phyloP scores from a whole-genome alignment of 2,888 invertebrate species.

The Herminia tarsipennalis region DNA sequence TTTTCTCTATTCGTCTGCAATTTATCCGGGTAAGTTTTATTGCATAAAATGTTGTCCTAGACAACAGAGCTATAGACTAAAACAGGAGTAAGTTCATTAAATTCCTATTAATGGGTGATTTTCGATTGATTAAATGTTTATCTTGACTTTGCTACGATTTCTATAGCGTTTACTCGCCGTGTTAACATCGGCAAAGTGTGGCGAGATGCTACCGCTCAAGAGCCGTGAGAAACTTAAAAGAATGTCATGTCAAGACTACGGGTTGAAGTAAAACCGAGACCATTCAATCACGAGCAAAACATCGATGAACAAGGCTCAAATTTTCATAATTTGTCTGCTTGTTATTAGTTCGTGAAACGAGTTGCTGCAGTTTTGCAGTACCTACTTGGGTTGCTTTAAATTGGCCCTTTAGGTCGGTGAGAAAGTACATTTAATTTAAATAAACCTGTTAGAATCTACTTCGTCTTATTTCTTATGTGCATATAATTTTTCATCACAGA shows the following conservation, averaged over 20 bases:
- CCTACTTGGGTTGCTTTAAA: conserved; percentile 23
- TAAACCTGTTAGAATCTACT: conserved; percentile 30
- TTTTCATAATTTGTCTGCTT: conserved; percentile 37
- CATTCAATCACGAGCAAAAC: conserved; percentile 59
- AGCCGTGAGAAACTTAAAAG: conserved; percentile 45
- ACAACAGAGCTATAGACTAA: too few species aligned
- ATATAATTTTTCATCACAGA: too few species aligned
- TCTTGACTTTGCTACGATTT: too few species aligned
- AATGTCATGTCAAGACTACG: conserved; percentile 56
- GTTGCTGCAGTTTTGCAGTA: conserved; percentile 16
- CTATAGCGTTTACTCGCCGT: conserved; percentile 20
- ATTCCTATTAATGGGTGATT: too few species aligned
- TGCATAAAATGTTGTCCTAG: too few species aligned
- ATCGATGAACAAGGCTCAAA: conserved; percentile 43
- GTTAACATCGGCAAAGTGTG: conserved; percentile 28
- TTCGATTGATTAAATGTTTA: conserved; percentile 25
- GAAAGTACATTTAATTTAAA: conserved; percentile 39
- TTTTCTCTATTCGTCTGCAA: too few species aligned
- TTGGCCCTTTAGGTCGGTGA: conserved; percentile 23
- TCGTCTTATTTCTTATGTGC: conserved; percentile 15
- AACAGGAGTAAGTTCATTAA: too few species aligned
- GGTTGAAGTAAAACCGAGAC: conserved; percentile 63
- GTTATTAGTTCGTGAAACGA: conserved; percentile 23
- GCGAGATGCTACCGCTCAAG: conserved; percentile 36
- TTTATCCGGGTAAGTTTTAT: too few species aligned